Percentiles rank a stretch among this genome's conserved stretches.
These are phyloP conservation scores for Poecilia gillii DNA, from an alignment of 2,797 vertebrate species.

Conservation along the genomic window DNA sequence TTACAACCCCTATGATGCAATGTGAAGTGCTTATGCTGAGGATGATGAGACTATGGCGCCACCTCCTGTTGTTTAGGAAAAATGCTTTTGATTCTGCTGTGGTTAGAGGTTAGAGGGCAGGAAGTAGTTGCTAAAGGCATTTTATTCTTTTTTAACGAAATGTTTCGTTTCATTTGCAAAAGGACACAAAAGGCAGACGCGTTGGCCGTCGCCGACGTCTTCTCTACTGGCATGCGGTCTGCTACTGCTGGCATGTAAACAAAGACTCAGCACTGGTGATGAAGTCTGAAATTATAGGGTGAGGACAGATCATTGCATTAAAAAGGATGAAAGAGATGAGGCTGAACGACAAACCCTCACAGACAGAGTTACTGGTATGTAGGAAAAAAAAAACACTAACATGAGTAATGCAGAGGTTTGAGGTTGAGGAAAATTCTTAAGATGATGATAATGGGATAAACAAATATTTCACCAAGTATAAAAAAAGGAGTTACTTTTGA, in stretches of 20 bases:
- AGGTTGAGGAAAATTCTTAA: not conserved
- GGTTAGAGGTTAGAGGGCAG: not conserved
- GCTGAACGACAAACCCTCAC: not conserved
- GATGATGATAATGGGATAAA: not conserved
- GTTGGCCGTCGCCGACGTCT: conserved; percentile 16
- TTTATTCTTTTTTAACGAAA: not conserved
- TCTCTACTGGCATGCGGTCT: conserved; percentile 31
- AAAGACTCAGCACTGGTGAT: conserved; percentile 15
- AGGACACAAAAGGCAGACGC: conserved; percentile 8
- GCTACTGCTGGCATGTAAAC: conserved; percentile 44
- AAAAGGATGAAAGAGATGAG: conserved; percentile 22
- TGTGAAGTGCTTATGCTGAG: not conserved
- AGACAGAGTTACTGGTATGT: conserved; percentile 50
- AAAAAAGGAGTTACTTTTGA: not conserved
- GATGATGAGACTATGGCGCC: conserved; percentile 29
- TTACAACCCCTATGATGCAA: not conserved
- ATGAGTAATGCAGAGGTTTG: not conserved
- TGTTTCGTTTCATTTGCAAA: not conserved
- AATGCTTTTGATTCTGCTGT: conserved; percentile 18
- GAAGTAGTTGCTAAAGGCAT: conserved; percentile 26
- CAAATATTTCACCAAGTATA: not conserved
- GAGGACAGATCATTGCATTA: conserved; percentile 26
- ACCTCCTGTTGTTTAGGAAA: conserved; percentile 51
- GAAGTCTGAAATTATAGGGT: conserved; percentile 7
- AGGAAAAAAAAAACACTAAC: not conserved